Conservation (phyloP, 2,113 vertebrate species). For the Gallinago paraguaiae region DNA sequence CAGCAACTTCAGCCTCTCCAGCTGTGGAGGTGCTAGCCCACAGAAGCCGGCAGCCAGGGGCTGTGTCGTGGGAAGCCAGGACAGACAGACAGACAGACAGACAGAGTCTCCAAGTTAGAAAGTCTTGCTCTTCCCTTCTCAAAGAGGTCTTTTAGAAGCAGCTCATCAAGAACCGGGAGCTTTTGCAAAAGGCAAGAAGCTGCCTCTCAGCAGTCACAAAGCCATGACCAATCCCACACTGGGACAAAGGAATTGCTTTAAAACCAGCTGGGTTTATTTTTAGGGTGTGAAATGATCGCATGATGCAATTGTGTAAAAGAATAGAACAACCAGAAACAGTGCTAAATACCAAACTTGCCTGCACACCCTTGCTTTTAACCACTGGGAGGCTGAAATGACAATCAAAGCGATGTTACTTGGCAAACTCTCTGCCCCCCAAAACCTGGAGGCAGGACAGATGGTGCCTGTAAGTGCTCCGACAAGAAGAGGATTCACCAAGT, state of each 20-base stretch:
- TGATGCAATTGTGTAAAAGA: background rate
- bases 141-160: background rate
- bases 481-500: background rate
- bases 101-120: background rate
- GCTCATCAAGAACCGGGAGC: background rate
- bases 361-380: background rate
- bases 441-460: background rate
- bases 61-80: background rate
- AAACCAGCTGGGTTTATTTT: slow-evolving; percentile 13
- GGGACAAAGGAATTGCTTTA: background rate
- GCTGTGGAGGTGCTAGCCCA: background rate
- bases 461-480: background rate
- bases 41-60: background rate
- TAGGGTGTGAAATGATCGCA: background rate
- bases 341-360: background rate
- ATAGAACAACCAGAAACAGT: background rate
- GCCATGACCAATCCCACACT: background rate
- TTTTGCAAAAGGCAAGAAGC: background rate
- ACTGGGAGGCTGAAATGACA: background rate
- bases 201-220: background rate
- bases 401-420: background rate
- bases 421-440: background rate
- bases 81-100: background rate
- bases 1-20: background rate
- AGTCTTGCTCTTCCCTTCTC: background rate